Percentiles rank a stretch among this genome's conserved stretches.
phyloP scores from a whole-genome alignment of 2,888 invertebrate species.

The Pollenia labialis region DNA sequence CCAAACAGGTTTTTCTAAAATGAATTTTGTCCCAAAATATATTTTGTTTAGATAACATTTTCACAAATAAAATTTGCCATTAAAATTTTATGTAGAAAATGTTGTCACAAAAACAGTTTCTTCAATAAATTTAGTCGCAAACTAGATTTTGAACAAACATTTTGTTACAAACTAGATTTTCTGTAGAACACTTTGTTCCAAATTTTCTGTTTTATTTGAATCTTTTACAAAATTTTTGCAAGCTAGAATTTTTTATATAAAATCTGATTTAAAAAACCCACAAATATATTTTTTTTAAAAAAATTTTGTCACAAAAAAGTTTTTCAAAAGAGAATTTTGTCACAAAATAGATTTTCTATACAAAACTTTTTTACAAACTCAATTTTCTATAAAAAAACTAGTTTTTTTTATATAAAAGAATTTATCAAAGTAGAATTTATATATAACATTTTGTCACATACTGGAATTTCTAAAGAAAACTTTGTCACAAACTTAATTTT shows the following conservation, averaged over 20 bases:
- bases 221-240: background rate
- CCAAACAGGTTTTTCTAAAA: background rate
- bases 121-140: background rate
- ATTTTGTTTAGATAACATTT: background rate
- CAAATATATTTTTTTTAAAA: background rate
- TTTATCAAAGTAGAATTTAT: too few relatives aligned
- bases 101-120: too few relatives aligned
- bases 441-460: background rate
- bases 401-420: too few relatives aligned
- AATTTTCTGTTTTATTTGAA: background rate
- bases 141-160: background rate
- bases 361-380: background rate
- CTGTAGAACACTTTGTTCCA: background rate
- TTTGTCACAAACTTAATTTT: background rate
- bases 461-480: slow-evolving; percentile 5
- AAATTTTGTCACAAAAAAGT: background rate
- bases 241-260: background rate
- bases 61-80: background rate
- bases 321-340: background rate
- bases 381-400: background rate
- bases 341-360: background rate
- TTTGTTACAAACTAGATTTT: background rate
- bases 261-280: background rate
- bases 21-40: background rate
- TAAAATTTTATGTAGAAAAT: too few relatives aligned